Evolutionary conservation across 2,797 vertebrate genomes (phyloP).

Genomic region (Orestias chungarensis): DNA sequence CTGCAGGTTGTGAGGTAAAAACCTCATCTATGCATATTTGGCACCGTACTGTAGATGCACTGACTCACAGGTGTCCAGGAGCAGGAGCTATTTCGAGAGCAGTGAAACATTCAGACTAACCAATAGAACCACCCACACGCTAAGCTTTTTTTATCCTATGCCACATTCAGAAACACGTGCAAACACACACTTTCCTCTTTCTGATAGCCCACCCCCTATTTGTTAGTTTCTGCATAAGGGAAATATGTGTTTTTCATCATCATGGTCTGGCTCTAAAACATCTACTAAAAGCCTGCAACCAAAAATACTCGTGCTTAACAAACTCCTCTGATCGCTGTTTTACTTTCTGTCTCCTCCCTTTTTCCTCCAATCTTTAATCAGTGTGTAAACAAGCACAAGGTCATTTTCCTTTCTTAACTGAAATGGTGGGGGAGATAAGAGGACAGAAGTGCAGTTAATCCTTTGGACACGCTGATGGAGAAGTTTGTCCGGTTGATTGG

Average conservation of each 20-base stretch:
- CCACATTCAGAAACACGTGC: constrained; percentile 55
- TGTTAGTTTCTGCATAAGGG: constrained; percentile 60
- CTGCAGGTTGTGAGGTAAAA: constrained; percentile 16
- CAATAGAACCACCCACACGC: constrained; percentile 73
- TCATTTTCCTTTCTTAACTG: constrained; percentile 78
- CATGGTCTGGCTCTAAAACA: constrained; percentile 48
- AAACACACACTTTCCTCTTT: constrained; percentile 23
- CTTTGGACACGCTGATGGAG: constrained; percentile 82
- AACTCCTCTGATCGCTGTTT: constrained; percentile 76
- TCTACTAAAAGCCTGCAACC: constrained; percentile 53
- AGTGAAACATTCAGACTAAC: constrained; percentile 71
- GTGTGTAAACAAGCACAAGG: constrained; percentile 81
- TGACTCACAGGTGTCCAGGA: constrained; percentile 61
- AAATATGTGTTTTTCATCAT: constrained; percentile 29
- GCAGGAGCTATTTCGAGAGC: constrained; percentile 65
- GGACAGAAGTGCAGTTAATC: constrained; percentile 77
- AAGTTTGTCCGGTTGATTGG: constrained; percentile 75
- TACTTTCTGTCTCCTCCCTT: constrained; percentile 72
- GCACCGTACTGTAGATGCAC: constrained; percentile 47
- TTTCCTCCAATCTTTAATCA: constrained; percentile 75
- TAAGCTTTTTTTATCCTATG: constrained; percentile 66
- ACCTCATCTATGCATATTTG: constrained; percentile 10
- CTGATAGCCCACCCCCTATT: constrained; percentile 65
- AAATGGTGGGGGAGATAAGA: constrained; percentile 74
- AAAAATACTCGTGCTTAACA: constrained; percentile 66